These are phyloP conservation scores for Agrypnia vestita DNA, from an alignment of 1,140 invertebrate genomes.

Conservation along the genomic window DNA sequence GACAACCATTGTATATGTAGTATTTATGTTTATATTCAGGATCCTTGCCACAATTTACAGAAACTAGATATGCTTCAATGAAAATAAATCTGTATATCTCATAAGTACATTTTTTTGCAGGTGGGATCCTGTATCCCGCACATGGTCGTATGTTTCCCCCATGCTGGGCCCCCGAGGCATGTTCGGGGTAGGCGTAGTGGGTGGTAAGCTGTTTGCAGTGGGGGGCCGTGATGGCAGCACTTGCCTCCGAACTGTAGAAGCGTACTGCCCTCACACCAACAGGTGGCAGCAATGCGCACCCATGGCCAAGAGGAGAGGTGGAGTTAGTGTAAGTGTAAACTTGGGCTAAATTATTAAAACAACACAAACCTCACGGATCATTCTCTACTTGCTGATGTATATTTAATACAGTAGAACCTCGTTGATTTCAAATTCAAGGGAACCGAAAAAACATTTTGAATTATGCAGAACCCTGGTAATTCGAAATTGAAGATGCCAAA, in stretches of 20 bases:
- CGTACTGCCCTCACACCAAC: conserved; percentile 93
- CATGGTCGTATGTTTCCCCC: conserved; percentile 91
- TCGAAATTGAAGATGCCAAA: too few species aligned
- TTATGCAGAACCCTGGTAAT: too few species aligned
- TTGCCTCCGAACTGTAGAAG: conserved; percentile 93
- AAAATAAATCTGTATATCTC: neutral
- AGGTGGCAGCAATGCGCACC: conserved; percentile 91
- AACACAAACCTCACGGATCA: too few species aligned
- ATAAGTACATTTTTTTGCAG: conserved; percentile 63
- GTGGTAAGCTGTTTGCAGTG: conserved; percentile 90
- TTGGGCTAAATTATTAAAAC: too few species aligned
- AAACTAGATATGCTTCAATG: neutral
- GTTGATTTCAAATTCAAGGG: too few species aligned
- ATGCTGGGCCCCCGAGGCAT: conserved; percentile 91
- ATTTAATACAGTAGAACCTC: too few species aligned
- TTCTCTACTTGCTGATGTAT: too few species aligned
- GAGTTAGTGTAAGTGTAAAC: conserved; percentile 85
- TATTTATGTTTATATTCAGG: too few species aligned
- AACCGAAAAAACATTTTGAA: too few species aligned
- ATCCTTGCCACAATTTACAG: neutral
- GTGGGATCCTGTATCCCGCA: conserved; percentile 89
- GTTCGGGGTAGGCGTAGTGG: conserved; percentile 90
- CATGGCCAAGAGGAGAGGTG: conserved; percentile 91
- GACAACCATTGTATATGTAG: too few species aligned
- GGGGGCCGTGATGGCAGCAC: conserved; percentile 94